phyloP scores from a whole-genome alignment of 1,140 invertebrate genomes.

The Trialeurodes vaporariorum region DNA sequence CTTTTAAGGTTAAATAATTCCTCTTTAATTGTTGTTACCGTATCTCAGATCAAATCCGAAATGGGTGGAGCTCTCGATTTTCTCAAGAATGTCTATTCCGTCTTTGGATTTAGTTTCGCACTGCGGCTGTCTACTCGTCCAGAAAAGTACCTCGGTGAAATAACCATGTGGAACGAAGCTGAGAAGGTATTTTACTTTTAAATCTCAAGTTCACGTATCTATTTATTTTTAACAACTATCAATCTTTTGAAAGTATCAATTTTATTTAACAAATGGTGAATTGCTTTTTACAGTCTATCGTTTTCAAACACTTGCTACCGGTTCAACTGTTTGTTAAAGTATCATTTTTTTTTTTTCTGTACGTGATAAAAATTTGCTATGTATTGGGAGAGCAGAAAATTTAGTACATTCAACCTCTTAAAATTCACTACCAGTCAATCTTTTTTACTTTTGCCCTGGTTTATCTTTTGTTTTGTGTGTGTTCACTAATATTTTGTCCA shows the following conservation, averaged over 20 bases:
- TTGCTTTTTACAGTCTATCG: too few species aligned
- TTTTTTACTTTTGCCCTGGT: conserved; percentile 4
- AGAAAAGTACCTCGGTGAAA: conserved; percentile 87
- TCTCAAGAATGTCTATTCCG: conserved; percentile 68
- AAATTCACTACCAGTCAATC: too few species aligned
- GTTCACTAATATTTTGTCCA: not conserved
- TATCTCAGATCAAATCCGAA: conserved; percentile 57
- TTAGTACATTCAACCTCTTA: too few species aligned
- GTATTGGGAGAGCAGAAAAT: too few species aligned
- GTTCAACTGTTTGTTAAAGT: too few species aligned
- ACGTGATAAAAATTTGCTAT: too few species aligned
- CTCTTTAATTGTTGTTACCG: not conserved
- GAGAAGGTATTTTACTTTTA: conserved; percentile 50
- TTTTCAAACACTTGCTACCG: too few species aligned
- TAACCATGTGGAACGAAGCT: conserved; percentile 81
- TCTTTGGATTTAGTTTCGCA: conserved; percentile 93
- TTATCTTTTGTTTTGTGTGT: not conserved
- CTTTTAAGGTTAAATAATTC: not conserved
- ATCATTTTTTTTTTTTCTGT: too few species aligned
- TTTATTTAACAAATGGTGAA: too few species aligned
- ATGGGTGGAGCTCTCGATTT: conserved; percentile 80
- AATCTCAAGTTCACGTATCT: conserved; percentile 3
- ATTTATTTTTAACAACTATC: conserved; percentile 5
- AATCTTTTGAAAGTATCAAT: too few species aligned
- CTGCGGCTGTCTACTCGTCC: conserved; percentile 87